Conservation (phyloP, 2,888 invertebrate species). For the Epinotia bilunana region DNA sequence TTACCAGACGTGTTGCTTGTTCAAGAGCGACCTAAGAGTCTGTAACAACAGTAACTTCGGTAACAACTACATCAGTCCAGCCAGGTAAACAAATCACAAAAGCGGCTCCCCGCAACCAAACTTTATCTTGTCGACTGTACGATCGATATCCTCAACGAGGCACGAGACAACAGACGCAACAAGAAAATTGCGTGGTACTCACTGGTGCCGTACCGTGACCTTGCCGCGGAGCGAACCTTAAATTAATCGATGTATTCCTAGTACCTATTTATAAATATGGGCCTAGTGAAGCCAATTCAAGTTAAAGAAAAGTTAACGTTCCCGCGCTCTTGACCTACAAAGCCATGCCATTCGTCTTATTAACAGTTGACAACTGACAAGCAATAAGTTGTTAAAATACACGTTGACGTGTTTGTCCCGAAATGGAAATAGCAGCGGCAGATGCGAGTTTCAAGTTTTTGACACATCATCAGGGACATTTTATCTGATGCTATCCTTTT, state of each 20-base stretch:
- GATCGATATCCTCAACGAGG: slow-evolving; percentile 54
- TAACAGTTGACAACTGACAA: slow-evolving; percentile 40
- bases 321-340: slow-evolving; percentile 26
- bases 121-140: slow-evolving; percentile 45
- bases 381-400: slow-evolving; percentile 42
- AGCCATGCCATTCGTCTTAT: slow-evolving; percentile 30
- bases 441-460: slow-evolving; percentile 61
- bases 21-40: not conserved
- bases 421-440: slow-evolving; percentile 50
- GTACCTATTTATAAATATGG: slow-evolving; percentile 64
- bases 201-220: slow-evolving; percentile 80
- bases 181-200: slow-evolving; percentile 74
- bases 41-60: slow-evolving; percentile 6
- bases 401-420: slow-evolving; percentile 42
- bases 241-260: slow-evolving; percentile 71
- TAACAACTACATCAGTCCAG: slow-evolving; percentile 19
- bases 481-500: slow-evolving; percentile 28
- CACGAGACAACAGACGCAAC: slow-evolving; percentile 61
- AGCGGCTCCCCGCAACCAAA: slow-evolving; percentile 37
- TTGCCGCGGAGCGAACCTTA: slow-evolving; percentile 68
- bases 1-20: slow-evolving; percentile 10
- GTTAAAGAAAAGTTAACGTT: slow-evolving; percentile 26
- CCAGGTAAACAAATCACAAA: slow-evolving; percentile 26
- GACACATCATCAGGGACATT: slow-evolving; percentile 49
- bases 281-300: slow-evolving; percentile 43